phyloP scores from a whole-genome alignment of 2,888 invertebrate species.

The Phymatocera aterrima region DNA sequence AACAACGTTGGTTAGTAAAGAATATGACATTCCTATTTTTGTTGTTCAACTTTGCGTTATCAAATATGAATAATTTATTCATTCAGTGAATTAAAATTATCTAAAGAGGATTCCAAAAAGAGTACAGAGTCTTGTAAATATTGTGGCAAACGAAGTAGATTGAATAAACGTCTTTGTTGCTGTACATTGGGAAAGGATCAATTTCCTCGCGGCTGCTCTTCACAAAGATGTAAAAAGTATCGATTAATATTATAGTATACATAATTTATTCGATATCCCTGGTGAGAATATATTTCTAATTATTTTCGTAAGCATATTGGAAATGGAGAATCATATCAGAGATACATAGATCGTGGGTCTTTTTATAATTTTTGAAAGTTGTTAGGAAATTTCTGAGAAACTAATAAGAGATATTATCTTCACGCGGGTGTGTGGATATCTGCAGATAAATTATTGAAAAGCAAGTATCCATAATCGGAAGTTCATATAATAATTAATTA shows the following conservation, averaged over 20 bases:
- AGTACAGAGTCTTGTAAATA: not conserved
- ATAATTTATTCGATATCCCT: too few species aligned
- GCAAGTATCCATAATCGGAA: not conserved
- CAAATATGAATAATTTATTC: not conserved
- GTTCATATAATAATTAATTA: not conserved
- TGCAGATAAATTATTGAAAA: not conserved
- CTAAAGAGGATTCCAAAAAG: constrained; percentile 2
- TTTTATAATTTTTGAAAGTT: too few species aligned
- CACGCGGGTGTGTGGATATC: too few species aligned
- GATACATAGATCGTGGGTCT: too few species aligned
- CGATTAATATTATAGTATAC: not conserved
- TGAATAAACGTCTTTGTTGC: too few species aligned
- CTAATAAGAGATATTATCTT: too few species aligned
- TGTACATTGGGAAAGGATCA: not conserved
- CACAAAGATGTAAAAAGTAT: constrained; percentile 4
- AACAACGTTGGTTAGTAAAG: constrained; percentile 12
- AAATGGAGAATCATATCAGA: too few species aligned
- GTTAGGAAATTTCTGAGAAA: too few species aligned
- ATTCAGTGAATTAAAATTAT: not conserved
- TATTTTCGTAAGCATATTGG: too few species aligned
- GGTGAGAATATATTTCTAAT: too few species aligned
- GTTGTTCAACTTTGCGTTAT: not conserved
- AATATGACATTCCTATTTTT: not conserved
- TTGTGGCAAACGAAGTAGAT: not conserved
- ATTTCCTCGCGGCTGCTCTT: not conserved